Evolutionary conservation across 2,113 vertebrate genomes (phyloP).

Genomic region (Scytalopus superciliaris): DNA sequence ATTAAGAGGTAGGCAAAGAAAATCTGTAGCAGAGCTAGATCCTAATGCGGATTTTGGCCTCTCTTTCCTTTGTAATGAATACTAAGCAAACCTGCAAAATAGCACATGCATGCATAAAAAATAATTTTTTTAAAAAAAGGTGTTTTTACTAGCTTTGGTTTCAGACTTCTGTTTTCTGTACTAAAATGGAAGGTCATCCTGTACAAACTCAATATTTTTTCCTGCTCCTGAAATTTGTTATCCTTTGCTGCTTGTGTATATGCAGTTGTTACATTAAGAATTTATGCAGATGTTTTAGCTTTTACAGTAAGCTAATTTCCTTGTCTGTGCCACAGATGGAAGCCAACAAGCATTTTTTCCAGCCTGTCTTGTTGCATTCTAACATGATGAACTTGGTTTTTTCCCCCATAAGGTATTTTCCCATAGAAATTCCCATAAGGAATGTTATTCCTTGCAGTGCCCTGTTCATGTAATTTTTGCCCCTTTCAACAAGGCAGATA

Average conservation of each 20-base stretch:
- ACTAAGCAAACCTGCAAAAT: conserved; percentile 25
- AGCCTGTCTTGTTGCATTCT: background rate
- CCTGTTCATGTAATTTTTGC: background rate
- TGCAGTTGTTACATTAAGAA: background rate
- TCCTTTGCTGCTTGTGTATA: background rate
- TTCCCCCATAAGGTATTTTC: background rate
- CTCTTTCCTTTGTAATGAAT: background rate
- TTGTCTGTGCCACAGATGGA: background rate
- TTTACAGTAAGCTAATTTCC: background rate
- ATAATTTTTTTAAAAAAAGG: background rate
- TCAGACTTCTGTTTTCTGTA: conserved; percentile 42
- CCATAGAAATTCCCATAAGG: background rate
- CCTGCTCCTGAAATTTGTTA: conserved; percentile 36
- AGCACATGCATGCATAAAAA: background rate
- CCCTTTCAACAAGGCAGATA: conserved; percentile 9
- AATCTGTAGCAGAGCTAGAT: background rate
- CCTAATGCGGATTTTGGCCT: background rate
- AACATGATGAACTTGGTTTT: background rate
- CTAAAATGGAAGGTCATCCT: conserved; percentile 17
- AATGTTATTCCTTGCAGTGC: background rate
- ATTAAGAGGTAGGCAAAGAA: background rate
- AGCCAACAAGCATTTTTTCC: background rate
- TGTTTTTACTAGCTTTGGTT: conserved; percentile 42
- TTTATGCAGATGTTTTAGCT: background rate
- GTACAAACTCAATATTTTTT: background rate